phyloP scores from a whole-genome alignment of 53 echinoderm and acorn worm genomes.

The Holothuria scabra region DNA sequence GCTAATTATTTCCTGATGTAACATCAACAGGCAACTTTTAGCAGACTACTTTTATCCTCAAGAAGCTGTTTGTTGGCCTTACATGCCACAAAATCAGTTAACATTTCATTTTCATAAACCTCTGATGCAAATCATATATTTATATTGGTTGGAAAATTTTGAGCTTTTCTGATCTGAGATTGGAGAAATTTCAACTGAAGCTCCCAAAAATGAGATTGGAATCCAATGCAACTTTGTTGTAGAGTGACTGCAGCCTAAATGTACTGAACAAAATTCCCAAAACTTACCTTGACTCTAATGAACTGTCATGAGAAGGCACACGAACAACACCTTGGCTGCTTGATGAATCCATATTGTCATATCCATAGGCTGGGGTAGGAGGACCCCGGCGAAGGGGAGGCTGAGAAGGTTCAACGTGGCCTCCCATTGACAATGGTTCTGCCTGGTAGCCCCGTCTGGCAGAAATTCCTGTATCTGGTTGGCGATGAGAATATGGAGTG shows the following conservation, averaged over 20 bases:
- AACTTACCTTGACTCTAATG: neutral
- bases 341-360: conserved; percentile 37
- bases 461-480: conserved; percentile 9
- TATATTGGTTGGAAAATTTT: too few relatives aligned
- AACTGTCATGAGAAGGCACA: conserved; percentile 26
- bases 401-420: neutral
- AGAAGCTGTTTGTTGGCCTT: too few relatives aligned
- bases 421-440: conserved; percentile 39
- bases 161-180: too few relatives aligned
- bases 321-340: conserved; percentile 13
- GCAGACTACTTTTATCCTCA: too few relatives aligned
- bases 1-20: too few relatives aligned
- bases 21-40: too few relatives aligned
- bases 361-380: conserved; percentile 37
- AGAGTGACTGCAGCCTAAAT: too few relatives aligned
- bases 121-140: too few relatives aligned
- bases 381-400: conserved; percentile 32
- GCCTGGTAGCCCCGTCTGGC: conserved; percentile 40
- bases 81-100: too few relatives aligned
- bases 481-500: conserved; percentile 18
- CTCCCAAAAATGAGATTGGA: neutral
- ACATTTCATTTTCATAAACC: too few relatives aligned
- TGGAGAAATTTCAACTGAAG: too few relatives aligned
- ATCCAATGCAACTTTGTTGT: neutral
- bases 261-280: too few relatives aligned